These are phyloP conservation scores for Eupithecia tripunctaria DNA, from an alignment of 2,888 invertebrate species.

Conservation along the genomic window DNA sequence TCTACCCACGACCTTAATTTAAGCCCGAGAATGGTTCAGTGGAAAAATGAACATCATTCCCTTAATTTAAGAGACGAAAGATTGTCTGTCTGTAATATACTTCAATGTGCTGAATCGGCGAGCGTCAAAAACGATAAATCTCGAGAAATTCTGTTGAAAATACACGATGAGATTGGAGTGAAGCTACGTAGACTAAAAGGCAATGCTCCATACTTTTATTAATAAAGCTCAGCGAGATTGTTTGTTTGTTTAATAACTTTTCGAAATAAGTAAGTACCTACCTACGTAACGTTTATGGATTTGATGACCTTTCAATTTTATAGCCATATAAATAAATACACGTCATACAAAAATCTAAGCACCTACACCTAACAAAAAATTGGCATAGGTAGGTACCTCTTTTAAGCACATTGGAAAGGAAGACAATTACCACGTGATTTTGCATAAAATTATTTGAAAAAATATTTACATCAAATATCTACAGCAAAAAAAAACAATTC, in stretches of 20 bases:
- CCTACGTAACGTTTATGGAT: neutral
- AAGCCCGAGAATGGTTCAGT: slow-evolving; percentile 46
- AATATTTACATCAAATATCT: neutral
- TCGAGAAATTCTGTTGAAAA: slow-evolving; percentile 70
- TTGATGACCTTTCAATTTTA: neutral
- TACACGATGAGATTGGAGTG: slow-evolving; percentile 55
- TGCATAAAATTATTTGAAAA: neutral
- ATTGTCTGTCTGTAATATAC: slow-evolving; percentile 76
- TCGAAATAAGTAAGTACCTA: neutral
- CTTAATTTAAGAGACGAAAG: slow-evolving; percentile 74
- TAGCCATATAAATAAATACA: neutral
- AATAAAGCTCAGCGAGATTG: slow-evolving; percentile 6
- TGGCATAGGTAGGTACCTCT: neutral
- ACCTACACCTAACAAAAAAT: neutral
- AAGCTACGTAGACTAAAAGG: slow-evolving; percentile 42
- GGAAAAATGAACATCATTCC: slow-evolving; percentile 68
- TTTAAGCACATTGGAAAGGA: neutral
- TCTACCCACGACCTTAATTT: slow-evolving; percentile 42
- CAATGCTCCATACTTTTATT: slow-evolving; percentile 33
- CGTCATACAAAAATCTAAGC: neutral
- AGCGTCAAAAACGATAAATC: slow-evolving; percentile 77
- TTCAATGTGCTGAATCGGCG: slow-evolving; percentile 79
- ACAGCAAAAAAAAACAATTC: neutral
- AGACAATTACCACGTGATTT: neutral
- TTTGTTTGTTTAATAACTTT: slow-evolving; percentile 15